A percentile compares a stretch with the other conserved stretches of the same genome.
phyloP scores from a whole-genome alignment of 2,888 invertebrate species.

The Adelognathus sp. region DNA sequence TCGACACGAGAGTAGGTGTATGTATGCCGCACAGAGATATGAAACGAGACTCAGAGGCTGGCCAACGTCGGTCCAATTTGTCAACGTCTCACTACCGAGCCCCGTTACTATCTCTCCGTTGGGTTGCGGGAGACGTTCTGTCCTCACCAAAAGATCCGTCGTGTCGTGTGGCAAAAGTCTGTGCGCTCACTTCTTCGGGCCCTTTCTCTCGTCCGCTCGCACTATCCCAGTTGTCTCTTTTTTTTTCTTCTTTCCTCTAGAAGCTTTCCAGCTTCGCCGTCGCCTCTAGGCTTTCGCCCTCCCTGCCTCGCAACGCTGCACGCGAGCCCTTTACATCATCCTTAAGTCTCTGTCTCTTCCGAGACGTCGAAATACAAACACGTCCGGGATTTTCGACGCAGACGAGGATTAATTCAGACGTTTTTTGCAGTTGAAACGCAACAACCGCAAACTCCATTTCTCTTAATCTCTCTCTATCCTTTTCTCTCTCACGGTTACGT shows the following conservation, averaged over 20 bases:
- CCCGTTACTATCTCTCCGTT: slow-evolving; percentile 19
- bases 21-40: neutral
- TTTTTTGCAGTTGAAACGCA: neutral
- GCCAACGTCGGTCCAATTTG: slow-evolving; percentile 53
- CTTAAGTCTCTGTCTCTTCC: slow-evolving; percentile 47
- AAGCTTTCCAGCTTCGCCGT: slow-evolving; percentile 14
- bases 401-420: slow-evolving; percentile 48
- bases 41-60: neutral
- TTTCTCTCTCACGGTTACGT: neutral
- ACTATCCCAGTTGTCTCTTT: slow-evolving; percentile 6
- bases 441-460: neutral
- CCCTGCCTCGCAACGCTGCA: slow-evolving; percentile 45
- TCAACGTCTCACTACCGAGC: slow-evolving; percentile 38
- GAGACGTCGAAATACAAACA: slow-evolving; percentile 13
- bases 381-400: slow-evolving; percentile 33
- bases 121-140: neutral
- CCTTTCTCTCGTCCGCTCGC: slow-evolving; percentile 5
- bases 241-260: slow-evolving; percentile 5
- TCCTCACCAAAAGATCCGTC: neutral
- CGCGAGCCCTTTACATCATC: slow-evolving; percentile 60
- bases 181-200: slow-evolving; percentile 3
- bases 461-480: neutral
- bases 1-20: neutral
- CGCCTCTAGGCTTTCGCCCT: slow-evolving; percentile 18
- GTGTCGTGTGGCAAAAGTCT: slow-evolving; percentile 3